A percentile compares a stretch with the other conserved stretches of the same genome.
phyloP scores from a whole-genome alignment of 2,113 vertebrate species.

The Talpa occidentalis region DNA sequence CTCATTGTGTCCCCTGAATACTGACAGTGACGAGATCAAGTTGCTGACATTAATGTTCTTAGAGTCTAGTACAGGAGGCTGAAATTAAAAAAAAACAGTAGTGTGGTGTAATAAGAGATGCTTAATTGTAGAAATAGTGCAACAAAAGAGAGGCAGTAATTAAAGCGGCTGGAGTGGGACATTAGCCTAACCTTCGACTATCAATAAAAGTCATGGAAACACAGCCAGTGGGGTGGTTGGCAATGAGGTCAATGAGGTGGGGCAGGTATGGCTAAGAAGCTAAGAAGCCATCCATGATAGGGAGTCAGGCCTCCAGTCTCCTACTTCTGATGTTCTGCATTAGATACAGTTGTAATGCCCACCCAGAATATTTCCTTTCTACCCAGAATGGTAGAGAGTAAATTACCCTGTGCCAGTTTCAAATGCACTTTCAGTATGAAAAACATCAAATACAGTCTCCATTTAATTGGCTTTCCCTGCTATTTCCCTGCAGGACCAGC shows the following conservation, averaged over 20 bases:
- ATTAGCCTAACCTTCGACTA: background rate
- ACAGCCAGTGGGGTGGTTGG: background rate
- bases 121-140: background rate
- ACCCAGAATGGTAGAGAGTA: background rate
- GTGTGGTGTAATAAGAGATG: background rate
- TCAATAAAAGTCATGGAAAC: background rate
- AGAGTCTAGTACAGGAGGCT: background rate
- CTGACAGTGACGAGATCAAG: background rate
- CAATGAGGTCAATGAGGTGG: background rate
- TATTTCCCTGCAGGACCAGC: background rate
- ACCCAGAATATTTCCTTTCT: conserved; percentile 29
- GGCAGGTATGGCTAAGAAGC: too few species aligned
- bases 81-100: background rate
- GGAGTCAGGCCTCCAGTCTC: background rate
- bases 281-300: too few species aligned
- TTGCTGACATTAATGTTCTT: background rate
- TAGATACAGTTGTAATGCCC: background rate
- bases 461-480: background rate
- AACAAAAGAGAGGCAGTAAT: background rate
- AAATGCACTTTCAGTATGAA: background rate
- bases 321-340: background rate
- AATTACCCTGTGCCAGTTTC: background rate
- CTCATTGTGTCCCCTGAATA: background rate
- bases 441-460: background rate
- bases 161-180: background rate